These are phyloP conservation scores for Leptinotarsa peninsularis DNA, from an alignment of 2,888 invertebrate genomes.

Conservation along the genomic window DNA sequence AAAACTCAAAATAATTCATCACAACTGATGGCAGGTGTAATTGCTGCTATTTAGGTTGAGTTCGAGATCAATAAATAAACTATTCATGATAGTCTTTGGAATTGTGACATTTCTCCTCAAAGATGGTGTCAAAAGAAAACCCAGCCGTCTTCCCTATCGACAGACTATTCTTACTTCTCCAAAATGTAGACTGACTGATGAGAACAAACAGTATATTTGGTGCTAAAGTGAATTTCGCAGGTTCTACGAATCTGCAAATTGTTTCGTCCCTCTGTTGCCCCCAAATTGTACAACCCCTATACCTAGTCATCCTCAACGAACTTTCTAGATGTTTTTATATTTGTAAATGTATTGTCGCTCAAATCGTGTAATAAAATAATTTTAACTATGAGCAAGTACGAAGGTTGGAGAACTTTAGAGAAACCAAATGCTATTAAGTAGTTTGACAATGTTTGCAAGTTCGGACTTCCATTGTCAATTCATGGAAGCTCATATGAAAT, in stretches of 20 bases:
- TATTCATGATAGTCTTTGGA: background rate
- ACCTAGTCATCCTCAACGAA: slow-evolving; percentile 43
- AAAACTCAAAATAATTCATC: too few species aligned
- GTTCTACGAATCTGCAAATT: background rate
- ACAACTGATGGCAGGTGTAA: too few species aligned
- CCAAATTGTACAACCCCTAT: slow-evolving; percentile 22
- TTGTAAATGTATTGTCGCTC: slow-evolving; percentile 65
- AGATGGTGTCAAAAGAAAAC: background rate
- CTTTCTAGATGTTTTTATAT: slow-evolving; percentile 64
- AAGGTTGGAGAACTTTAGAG: background rate
- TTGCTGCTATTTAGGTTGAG: too few species aligned
- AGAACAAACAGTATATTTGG: slow-evolving; percentile 31
- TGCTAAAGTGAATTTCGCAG: slow-evolving; percentile 38
- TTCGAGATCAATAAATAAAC: too few species aligned
- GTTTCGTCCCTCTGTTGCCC: slow-evolving; percentile 15
- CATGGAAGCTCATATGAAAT: too few species aligned
- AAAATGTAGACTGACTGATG: slow-evolving; percentile 37
- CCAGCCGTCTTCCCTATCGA: background rate
- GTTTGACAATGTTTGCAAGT: background rate
- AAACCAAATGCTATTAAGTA: background rate
- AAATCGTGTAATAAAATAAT: slow-evolving; percentile 62
- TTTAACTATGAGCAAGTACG: slow-evolving; percentile 45
- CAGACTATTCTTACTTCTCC: slow-evolving; percentile 8
- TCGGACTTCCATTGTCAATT: too few species aligned
- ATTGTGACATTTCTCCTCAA: background rate